A percentile compares a stretch with the other conserved stretches of the same genome.
phyloP scores from a whole-genome alignment of 2,797 vertebrate genomes.

The Darevskia mixta region DNA sequence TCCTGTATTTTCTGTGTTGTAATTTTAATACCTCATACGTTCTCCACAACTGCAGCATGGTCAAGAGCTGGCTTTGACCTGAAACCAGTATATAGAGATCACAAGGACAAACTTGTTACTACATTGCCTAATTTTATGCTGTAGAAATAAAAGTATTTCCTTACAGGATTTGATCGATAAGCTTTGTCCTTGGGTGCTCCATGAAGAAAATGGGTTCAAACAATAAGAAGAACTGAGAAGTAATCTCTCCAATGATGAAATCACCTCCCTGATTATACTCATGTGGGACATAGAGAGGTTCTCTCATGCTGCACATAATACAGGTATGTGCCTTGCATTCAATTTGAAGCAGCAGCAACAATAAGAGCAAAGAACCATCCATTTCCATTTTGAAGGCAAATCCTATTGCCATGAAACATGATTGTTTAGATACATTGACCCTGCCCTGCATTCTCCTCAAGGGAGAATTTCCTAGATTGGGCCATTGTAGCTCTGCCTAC shows the following conservation, averaged over 20 bases:
- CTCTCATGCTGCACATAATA: background rate
- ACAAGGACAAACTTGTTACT: too few species aligned
- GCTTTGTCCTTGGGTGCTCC: background rate
- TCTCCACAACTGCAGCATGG: too few species aligned
- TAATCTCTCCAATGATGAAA: constrained; percentile 8
- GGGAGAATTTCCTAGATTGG: background rate
- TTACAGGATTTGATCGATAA: background rate
- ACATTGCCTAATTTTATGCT: background rate
- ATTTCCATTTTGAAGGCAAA: background rate
- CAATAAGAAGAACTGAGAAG: background rate
- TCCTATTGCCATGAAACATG: background rate
- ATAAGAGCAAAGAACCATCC: background rate
- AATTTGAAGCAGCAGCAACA: background rate
- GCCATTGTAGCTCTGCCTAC: background rate
- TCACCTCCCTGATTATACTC: background rate
- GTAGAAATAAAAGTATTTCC: background rate
- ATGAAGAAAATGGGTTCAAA: background rate
- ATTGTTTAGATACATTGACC: background rate
- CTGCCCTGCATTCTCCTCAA: background rate
- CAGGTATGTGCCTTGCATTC: background rate
- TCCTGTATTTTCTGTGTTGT: too few species aligned
- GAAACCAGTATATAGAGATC: too few species aligned
- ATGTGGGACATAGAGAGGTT: background rate
- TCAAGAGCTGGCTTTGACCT: too few species aligned
- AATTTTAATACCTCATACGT: too few species aligned